These are phyloP conservation scores for Hepsetus odoe DNA, from an alignment of 2,113 vertebrate genomes.

Conservation along the genomic window DNA sequence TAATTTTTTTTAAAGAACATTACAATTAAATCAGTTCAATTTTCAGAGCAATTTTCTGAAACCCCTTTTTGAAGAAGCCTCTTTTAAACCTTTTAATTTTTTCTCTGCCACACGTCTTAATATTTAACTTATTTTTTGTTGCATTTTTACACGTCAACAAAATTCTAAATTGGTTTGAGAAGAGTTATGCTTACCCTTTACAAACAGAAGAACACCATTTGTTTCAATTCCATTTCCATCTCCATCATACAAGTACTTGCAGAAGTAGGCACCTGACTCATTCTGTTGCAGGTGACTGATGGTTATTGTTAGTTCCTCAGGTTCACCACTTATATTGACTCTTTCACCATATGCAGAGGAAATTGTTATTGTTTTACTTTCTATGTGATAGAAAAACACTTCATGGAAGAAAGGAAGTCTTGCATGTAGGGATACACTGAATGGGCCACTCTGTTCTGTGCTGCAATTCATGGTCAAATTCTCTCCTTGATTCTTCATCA, in stretches of 20 bases:
- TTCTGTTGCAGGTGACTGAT: background rate
- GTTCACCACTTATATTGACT: accelerated
- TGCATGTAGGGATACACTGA: accelerated
- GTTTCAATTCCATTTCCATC: too few species aligned
- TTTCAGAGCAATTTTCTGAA: too few species aligned
- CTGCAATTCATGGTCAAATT: constrained; percentile 59
- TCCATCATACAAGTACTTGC: accelerated
- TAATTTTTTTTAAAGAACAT: too few species aligned
- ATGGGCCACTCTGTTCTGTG: accelerated
- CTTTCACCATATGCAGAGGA: accelerated
- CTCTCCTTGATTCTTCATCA: constrained; percentile 14
- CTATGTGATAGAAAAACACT: accelerated
- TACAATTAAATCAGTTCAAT: too few species aligned
- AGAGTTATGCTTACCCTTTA: background rate
- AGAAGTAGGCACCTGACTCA: constrained; percentile 33
- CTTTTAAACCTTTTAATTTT: too few species aligned
- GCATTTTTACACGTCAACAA: too few species aligned
- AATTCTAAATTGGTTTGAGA: too few species aligned
- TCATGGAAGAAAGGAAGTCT: accelerated
- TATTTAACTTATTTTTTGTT: too few species aligned
- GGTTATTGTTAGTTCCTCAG: constrained; percentile 28
- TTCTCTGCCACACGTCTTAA: too few species aligned
- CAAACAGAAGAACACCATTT: background rate
- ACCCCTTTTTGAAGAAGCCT: too few species aligned
- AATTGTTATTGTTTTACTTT: accelerated